phyloP scores from a whole-genome alignment of 2,888 invertebrate genomes.

The Perizoma affinitatum region DNA sequence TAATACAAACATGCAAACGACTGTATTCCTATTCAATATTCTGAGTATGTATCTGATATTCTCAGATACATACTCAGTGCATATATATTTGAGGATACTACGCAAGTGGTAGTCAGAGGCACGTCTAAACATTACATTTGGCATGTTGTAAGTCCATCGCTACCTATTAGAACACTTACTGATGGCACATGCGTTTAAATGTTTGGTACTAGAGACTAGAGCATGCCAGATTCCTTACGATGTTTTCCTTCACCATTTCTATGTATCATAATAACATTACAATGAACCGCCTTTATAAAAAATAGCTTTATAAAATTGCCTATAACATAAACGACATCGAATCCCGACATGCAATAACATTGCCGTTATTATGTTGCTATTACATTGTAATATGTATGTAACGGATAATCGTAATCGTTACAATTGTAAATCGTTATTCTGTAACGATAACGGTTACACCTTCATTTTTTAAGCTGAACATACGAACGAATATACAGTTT shows the following conservation, averaged over 20 bases:
- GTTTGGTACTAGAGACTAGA: too few species aligned
- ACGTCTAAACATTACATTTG: too few species aligned
- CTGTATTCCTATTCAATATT: too few species aligned
- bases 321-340: conserved; percentile 35
- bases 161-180: too few species aligned
- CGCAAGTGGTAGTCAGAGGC: too few species aligned
- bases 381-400: conserved; percentile 43
- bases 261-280: not conserved
- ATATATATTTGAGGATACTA: too few species aligned
- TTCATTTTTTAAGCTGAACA: conserved; percentile 44
- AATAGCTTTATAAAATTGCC: conserved; percentile 26
- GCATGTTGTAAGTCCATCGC: too few species aligned
- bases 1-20: not conserved
- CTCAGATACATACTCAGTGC: too few species aligned
- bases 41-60: too few species aligned
- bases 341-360: conserved; percentile 42
- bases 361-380: conserved; percentile 29
- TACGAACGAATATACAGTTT: conserved; percentile 12
- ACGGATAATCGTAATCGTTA: conserved; percentile 53
- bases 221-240: too few species aligned
- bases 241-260: too few species aligned
- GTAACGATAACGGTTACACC: conserved; percentile 68
- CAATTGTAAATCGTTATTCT: conserved; percentile 62
- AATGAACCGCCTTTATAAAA: conserved; percentile 19
- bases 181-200: too few species aligned